Base-by-base conservation (phyloP, 2,888 invertebrate genomes). In the Homarus gammarus region DNA sequence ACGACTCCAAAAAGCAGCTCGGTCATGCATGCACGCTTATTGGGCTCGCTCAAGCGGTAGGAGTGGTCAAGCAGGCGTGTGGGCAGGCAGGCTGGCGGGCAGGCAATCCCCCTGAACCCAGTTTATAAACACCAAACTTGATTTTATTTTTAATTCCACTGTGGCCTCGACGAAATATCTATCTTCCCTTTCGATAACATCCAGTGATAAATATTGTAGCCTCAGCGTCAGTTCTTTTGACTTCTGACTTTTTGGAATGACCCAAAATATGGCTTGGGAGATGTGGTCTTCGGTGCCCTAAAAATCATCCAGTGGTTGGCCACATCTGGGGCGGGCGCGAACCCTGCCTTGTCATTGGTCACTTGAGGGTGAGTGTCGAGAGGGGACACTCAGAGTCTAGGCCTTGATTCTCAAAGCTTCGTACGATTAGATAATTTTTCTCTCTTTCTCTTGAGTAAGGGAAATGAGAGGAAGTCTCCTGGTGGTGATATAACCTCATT, bases 271-370 rank as follows among this genome's bases (percentile, higher is more conserved):
- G n/a, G n/a, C n/a, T n/a, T n/a, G n/a, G n/a, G n/a, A n/a, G n/a
- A n/a, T 56, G 79, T 79, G 79, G 79, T 61, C 79, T 79, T n/a
- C n/a, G 79, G 79, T 49, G 36, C 40, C 40, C 38, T 68, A n/a
- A 68, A 64, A 68, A 49, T 81, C 44, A 64, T 81, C 40, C 44
- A 40, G 40, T 64, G 64, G 61, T 22, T 56, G 15, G 1, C 56
- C 56, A 5, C 56, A 22, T 56, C 18, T 18, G 22, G 18, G 22
- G 56, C 3, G 18, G 56, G 56, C 56, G 56, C 44, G 44, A 44
- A 22, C 56, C 18, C 15, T 12, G 15, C 56, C 56, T 22, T 56
- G 56, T 56, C 22, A 56, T 56, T 56, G 56, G 56, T 22, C 56
- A 56, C 18, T 49, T 22, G 15, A 22, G 56, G 18, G 6, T 5